These are phyloP conservation scores for Glyptemys insculpta DNA, from an alignment of 2,797 vertebrate genomes.

Conservation along the genomic window DNA sequence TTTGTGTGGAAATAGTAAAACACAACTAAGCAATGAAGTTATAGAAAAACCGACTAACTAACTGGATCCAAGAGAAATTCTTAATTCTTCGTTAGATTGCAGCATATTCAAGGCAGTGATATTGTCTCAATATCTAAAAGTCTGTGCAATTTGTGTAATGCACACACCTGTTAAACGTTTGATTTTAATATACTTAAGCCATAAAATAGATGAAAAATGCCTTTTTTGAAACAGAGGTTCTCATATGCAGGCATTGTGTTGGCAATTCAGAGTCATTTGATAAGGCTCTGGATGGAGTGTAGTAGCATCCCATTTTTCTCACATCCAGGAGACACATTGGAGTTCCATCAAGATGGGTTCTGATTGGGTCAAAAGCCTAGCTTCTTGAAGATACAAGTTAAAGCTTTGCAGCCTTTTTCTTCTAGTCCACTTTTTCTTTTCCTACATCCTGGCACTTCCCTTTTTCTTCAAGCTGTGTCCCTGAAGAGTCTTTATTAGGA, in stretches of 20 bases:
- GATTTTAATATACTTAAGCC: not conserved
- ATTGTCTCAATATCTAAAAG: not conserved
- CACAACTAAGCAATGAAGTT: not conserved
- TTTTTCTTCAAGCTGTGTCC: not conserved
- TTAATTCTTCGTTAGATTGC: too few species aligned
- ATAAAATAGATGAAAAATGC: not conserved
- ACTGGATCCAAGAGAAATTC: not conserved
- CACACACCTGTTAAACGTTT: not conserved
- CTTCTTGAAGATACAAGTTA: not conserved
- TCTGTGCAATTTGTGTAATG: not conserved
- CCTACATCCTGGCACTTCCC: not conserved
- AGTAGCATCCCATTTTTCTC: too few species aligned
- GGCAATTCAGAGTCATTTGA: not conserved
- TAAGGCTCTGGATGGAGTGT: not conserved
- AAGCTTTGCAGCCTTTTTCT: not conserved
- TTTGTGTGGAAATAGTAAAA: not conserved
- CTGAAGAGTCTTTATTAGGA: not conserved
- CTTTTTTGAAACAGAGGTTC: not conserved
- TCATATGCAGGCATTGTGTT: not conserved
- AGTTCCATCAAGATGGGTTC: too few species aligned
- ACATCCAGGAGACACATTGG: too few species aligned
- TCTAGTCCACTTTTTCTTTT: not conserved
- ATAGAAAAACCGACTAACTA: not conserved
- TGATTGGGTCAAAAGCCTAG: too few species aligned
- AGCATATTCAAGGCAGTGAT: not conserved